Conservation (phyloP, 2,113 vertebrate species). For the Emberiza fucata region DNA sequence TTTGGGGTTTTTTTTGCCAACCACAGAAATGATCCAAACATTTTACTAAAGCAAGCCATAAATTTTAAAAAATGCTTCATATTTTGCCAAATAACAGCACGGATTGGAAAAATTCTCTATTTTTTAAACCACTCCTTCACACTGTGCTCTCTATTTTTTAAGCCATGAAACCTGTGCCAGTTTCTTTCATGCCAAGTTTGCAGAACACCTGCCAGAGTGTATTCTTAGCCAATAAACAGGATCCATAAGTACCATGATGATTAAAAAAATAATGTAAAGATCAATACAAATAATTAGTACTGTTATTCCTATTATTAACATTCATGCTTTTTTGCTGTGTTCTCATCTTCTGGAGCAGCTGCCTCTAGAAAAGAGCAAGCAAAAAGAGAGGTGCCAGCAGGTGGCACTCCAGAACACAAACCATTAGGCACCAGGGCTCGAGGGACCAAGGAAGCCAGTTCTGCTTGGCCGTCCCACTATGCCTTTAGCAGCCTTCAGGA, state of each 20-base stretch:
- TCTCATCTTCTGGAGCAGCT: background rate
- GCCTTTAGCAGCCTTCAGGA: background rate
- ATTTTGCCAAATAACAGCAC: background rate
- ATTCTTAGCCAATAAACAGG: background rate
- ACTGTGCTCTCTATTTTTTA: background rate
- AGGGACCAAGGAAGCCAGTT: background rate
- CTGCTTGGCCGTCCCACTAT: background rate
- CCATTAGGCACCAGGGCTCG: background rate
- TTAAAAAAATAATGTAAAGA: background rate
- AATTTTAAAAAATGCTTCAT: background rate
- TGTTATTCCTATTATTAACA: background rate
- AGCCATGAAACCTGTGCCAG: background rate
- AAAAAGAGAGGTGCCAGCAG: background rate
- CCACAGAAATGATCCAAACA: background rate
- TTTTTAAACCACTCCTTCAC: background rate
- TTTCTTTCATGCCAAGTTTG: background rate
- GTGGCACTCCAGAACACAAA: constrained; percentile 29
- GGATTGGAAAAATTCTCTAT: background rate
- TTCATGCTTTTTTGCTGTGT: background rate
- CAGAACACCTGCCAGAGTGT: background rate
- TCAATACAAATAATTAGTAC: background rate
- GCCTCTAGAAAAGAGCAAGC: background rate
- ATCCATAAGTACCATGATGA: background rate
- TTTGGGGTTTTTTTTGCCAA: background rate
- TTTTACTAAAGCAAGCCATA: background rate